Base-by-base conservation (phyloP, 2,113 vertebrate genomes). In the Centropristis striata region DNA sequence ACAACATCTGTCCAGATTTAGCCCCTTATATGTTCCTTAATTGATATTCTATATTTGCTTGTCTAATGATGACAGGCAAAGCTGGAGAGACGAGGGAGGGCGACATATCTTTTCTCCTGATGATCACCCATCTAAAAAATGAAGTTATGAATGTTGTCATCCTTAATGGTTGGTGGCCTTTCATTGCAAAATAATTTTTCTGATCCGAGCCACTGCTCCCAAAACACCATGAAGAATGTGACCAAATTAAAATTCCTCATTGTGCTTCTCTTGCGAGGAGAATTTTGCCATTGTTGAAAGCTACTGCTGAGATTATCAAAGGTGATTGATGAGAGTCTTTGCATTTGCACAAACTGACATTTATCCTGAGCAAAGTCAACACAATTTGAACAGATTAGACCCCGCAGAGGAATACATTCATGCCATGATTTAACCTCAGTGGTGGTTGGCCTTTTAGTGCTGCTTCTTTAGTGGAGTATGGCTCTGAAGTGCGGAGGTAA, bases 11-110 rank as follows among this genome's bases (percentile, higher is more conserved):
- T 75, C 47, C 41, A 75, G 49, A 54, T 55, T 69, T 37, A 42
- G 2, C 16, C 5, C 12, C 5, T 54, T 80, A 86, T 28, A 54
- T 65, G 61, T 58, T 25, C 55, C 71, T 21, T 71, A 80, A 87
- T 76, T 80, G 64, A 77, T 71, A 71, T 66, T 70, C 71, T 66
- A 54, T 69, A 39, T 78, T 53, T 73, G 32, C 61, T 64, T 32
- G 70, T 78, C 60, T 78, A 42, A 28, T 18, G 49, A 21, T 75
- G 70, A 67, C 64, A 65, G 27, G 15, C 37, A 49, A 64, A 49
- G n/a, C 28, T 37, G 23, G 23, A n/a, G 51, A 77, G 25, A 59
- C 66, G 12, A 11, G 21, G 53, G 16, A 25, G 14, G 8, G 41
- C 23, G 49, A 70, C 68, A 47, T 20, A 18, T 57, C n/a, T 55